Evolutionary conservation across 2,113 vertebrate species (phyloP).

Genomic region (Turdus rufiventris): DNA sequence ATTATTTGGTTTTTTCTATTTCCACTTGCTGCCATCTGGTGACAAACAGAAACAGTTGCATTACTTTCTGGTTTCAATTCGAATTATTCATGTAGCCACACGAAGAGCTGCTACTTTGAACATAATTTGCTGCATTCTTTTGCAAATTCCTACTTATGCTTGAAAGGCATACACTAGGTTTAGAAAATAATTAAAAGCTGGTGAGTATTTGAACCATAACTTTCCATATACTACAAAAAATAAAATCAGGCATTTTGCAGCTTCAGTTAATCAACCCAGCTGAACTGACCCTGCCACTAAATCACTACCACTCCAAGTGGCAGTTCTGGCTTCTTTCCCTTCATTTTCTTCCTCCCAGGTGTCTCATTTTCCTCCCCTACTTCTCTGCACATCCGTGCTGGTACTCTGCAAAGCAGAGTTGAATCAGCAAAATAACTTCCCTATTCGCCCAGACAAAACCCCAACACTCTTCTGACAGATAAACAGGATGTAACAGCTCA

Average conservation of each 20-base stretch:
- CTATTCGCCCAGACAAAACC: not conserved
- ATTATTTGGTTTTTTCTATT: not conserved
- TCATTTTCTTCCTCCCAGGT: not conserved
- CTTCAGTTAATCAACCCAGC: not conserved
- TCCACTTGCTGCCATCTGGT: conserved; percentile 46
- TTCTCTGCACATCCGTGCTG: not conserved
- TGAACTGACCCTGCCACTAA: not conserved
- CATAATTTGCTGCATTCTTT: not conserved
- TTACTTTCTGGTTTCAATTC: rapidly evolving
- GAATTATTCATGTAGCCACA: not conserved
- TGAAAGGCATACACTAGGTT: not conserved
- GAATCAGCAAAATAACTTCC: not conserved
- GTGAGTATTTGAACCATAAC: not conserved
- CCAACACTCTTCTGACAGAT: not conserved
- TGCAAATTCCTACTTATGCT: not conserved
- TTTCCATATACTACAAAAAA: not conserved
- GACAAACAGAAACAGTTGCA: not conserved
- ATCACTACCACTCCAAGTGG: not conserved
- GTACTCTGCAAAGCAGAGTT: not conserved
- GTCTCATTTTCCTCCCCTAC: not conserved
- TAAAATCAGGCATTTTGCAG: not conserved
- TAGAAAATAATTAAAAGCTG: not conserved
- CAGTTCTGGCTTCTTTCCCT: not conserved
- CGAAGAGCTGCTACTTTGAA: not conserved
- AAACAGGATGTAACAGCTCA: not conserved